Evolutionary conservation across 2,797 vertebrate species (phyloP).

Genomic region (Gallinago solitaria): DNA sequence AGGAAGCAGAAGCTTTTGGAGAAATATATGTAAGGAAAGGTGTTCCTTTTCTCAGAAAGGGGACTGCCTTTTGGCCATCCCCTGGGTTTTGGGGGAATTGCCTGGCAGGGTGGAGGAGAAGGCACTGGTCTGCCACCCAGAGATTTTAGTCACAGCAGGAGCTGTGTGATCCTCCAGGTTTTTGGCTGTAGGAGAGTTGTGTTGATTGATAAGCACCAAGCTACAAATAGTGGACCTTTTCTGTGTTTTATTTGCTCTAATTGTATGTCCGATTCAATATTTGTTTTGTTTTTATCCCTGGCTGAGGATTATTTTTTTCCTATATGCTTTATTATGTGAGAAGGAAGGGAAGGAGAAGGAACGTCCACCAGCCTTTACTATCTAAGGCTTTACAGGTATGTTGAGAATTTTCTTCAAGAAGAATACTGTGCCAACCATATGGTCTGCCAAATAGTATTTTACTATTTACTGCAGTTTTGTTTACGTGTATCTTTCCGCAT

Average conservation of each 20-base stretch:
- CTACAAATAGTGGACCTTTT: background rate
- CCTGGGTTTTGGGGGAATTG: background rate
- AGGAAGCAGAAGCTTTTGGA: background rate
- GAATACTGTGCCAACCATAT: background rate
- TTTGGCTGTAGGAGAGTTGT: background rate
- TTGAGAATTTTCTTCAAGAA: slow-evolving; percentile 10
- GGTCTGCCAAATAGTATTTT: background rate
- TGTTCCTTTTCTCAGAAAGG: background rate
- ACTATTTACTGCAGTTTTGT: background rate
- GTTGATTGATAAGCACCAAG: background rate
- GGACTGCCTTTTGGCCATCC: background rate
- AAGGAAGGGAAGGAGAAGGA: background rate
- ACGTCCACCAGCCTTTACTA: background rate
- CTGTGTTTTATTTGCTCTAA: background rate
- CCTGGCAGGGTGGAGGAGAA: background rate
- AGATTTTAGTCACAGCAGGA: background rate
- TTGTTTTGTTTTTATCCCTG: background rate
- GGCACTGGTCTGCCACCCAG: background rate
- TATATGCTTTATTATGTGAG: background rate
- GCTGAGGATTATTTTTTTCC: background rate
- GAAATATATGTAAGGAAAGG: background rate
- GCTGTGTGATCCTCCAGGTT: background rate
- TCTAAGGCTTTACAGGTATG: background rate
- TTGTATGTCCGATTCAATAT: background rate
- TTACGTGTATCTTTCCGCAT: background rate